Evolutionary conservation across 2,113 vertebrate species (phyloP).

Genomic region (Athene noctua): DNA sequence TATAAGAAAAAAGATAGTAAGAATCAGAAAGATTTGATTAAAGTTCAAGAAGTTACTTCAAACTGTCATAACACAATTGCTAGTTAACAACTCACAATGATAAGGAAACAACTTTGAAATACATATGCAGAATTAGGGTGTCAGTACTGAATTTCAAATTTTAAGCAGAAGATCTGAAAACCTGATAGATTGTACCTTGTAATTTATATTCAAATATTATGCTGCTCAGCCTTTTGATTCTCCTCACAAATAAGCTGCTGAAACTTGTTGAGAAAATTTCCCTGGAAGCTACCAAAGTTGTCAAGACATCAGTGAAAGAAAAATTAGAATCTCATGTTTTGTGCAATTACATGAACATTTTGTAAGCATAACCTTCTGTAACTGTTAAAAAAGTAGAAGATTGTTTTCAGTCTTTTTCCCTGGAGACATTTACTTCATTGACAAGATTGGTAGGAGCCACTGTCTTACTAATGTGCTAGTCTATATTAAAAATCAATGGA

Average conservation of each 20-base stretch:
- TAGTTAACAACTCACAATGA: neutral
- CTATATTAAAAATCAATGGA: constrained; percentile 21
- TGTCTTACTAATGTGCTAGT: neutral
- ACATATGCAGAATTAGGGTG: neutral
- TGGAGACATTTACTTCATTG: neutral
- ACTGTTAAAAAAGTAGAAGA: neutral
- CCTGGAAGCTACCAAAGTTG: neutral
- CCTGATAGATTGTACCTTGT: neutral
- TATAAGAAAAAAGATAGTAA: neutral
- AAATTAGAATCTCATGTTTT: constrained; percentile 7
- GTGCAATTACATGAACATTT: neutral
- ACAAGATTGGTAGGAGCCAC: neutral
- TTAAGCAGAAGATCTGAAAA: neutral
- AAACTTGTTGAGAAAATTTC: constrained; percentile 8
- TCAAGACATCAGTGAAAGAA: neutral
- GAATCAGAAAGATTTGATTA: neutral
- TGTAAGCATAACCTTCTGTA: constrained; percentile 2
- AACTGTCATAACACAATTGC: neutral
- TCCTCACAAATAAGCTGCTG: neutral
- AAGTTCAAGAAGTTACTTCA: neutral
- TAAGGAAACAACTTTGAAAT: neutral
- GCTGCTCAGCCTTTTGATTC: neutral
- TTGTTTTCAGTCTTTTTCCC: constrained; percentile 19
- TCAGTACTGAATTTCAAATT: neutral
- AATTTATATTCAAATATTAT: neutral